phyloP scores from a whole-genome alignment of 2,113 vertebrate species.

The Pluvialis apricaria region DNA sequence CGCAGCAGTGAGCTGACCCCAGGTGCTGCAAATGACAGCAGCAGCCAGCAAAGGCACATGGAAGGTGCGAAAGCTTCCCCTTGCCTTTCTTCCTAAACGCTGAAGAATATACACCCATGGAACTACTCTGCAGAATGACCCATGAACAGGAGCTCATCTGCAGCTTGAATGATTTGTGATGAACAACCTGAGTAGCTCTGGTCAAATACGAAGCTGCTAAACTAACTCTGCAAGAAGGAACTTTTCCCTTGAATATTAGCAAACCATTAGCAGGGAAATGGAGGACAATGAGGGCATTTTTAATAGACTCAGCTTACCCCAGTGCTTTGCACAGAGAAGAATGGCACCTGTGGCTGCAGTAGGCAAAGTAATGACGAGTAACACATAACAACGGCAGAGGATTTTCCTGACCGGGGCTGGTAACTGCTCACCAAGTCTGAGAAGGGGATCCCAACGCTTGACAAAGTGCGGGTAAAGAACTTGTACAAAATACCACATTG shows the following conservation, averaged over 20 bases:
- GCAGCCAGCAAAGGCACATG: neutral
- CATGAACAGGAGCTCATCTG: neutral
- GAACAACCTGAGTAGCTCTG: neutral
- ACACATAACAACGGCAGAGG: no score
- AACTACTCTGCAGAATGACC: neutral
- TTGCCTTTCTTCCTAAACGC: neutral
- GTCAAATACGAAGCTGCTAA: neutral
- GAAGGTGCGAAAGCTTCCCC: neutral
- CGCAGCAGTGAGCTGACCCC: neutral
- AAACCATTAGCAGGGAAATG: neutral
- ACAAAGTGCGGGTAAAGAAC: neutral
- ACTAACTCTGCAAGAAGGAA: neutral
- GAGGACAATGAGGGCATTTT: neutral
- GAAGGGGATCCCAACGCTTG: no score
- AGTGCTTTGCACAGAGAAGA: neutral
- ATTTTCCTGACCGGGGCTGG: neutral
- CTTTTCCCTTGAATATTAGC: neutral
- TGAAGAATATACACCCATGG: neutral
- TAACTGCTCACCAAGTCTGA: neutral
- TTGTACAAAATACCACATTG: neutral
- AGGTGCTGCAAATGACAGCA: no score
- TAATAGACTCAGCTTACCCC: neutral
- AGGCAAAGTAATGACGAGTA: neutral
- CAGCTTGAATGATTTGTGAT: neutral
- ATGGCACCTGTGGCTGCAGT: neutral